Evolutionary conservation across 2,113 vertebrate species (phyloP), one percentile per base, ranked within the genome.

Genomic region (Zonotrichia leucophrys): DNA sequence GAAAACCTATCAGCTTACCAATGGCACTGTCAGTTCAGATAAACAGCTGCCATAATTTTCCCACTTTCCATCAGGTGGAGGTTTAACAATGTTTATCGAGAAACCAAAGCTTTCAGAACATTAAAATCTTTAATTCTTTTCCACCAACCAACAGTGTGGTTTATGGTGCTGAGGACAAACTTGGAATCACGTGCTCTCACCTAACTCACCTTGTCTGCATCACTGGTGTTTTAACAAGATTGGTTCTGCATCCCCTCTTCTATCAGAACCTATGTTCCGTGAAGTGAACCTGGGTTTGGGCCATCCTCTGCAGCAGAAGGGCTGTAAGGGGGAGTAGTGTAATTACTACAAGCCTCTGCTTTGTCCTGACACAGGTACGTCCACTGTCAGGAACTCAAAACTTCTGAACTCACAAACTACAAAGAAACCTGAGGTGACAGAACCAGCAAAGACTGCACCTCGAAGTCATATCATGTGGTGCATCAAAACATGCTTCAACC

Each of bases 81-180:
- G 20, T 89, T 94, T 90, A 85, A 69, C 35, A 82, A 35, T 11
- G 4, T 86, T 91, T 94, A 58, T 87, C 79, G 72, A 83, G 79
- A 55, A 89, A 89, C 64, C 1, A 4, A 58, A 78, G 55, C 28
- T 64, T 35, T 68, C 79, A 82, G 69, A 90, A 83, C 19, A 39
- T 52, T 50, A 41, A 87, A 86, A 88, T 39, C 50, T 46, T 69
- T 46, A 75, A 35, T 73, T 83, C 3, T 79, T 92, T 87, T 41
- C n/a, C 44, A 62, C 55, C 18, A 73, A 14, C 47, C 35, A 90
- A 23, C 42, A 63, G 39, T 1, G 10, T 17, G 18, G 31, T 2
- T 47, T 58, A 16, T 47, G 21, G 20, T 75, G 52, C 39, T 41
- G 47, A 63, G 18, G 52, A 70, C 7, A 46, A 89, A 31, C 28